Conservation (phyloP, 2,888 invertebrate species). For the Drosophila melanosoma region DNA sequence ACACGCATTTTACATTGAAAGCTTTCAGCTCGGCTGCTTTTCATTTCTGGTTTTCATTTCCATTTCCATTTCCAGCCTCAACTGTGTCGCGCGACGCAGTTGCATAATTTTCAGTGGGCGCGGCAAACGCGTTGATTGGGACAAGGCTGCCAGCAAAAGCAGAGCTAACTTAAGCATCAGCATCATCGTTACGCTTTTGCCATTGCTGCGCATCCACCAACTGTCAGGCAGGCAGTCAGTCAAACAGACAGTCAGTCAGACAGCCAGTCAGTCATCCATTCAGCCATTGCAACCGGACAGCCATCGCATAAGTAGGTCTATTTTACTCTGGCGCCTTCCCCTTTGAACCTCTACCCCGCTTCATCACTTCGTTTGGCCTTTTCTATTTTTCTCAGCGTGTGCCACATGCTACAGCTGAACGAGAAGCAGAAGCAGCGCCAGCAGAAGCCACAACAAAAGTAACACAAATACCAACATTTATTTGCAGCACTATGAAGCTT, state of each 20-base stretch:
- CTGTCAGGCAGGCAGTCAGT: constrained; percentile 51
- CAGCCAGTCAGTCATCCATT: constrained; percentile 35
- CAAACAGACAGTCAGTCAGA: constrained; percentile 13
- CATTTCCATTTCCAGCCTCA: constrained; percentile 64
- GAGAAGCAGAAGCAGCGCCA: constrained; percentile 10
- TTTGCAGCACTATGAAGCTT: neutral
- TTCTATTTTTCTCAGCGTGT: constrained; percentile 37
- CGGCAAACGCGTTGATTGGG: constrained; percentile 69
- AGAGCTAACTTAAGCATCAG: constrained; percentile 23
- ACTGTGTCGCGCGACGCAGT: constrained; percentile 53
- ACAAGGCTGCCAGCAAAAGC: constrained; percentile 50
- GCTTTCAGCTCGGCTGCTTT: constrained; percentile 76
- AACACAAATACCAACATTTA: constrained; percentile 15
- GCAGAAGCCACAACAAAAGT: constrained; percentile 20
- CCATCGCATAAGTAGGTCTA: constrained; percentile 41
- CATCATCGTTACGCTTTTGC: constrained; percentile 72
- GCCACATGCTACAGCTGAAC: constrained; percentile 44
- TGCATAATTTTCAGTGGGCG: constrained; percentile 71
- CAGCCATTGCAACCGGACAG: constrained; percentile 43
- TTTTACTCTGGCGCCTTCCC: constrained; percentile 23
- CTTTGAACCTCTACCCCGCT: constrained; percentile 15
- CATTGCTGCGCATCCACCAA: constrained; percentile 67
- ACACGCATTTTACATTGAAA: constrained; percentile 47
- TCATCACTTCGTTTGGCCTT: constrained; percentile 2
- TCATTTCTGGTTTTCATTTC: constrained; percentile 76